Conservation (phyloP, 2,113 vertebrate species). For the Pogonocichla stellata region DNA sequence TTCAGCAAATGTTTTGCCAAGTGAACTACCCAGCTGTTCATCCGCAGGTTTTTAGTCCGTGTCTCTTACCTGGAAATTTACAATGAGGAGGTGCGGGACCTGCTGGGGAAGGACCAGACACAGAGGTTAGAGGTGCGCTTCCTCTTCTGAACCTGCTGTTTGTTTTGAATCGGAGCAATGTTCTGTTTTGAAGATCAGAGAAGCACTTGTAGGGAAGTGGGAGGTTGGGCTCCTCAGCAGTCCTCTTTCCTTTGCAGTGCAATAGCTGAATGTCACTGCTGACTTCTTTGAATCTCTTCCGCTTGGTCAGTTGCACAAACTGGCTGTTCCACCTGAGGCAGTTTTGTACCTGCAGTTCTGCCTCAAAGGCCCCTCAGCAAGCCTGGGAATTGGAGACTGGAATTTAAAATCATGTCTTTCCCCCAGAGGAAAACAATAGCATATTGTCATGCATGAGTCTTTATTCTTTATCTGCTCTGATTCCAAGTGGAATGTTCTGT, state of each 20-base stretch:
- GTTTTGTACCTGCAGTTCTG: neutral
- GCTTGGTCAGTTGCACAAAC: neutral
- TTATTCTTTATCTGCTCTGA: neutral
- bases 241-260: neutral
- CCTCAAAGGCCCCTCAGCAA: neutral
- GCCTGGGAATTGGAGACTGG: neutral
- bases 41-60: slow-evolving; percentile 91
- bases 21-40: neutral
- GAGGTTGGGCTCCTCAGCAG: neutral
- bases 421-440: neutral
- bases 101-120: slow-evolving; percentile 94
- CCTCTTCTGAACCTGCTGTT: neutral
- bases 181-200: neutral
- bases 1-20: neutral
- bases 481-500: neutral
- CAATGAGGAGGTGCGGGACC: slow-evolving; percentile 95
- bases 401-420: neutral
- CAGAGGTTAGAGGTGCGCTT: slow-evolving; percentile 91
- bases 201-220: neutral
- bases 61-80: slow-evolving; percentile 99
- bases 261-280: neutral
- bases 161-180: neutral
- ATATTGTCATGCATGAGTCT: neutral
- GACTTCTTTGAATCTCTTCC: neutral
- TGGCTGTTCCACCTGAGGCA: neutral